Base-by-base conservation (phyloP, 2,888 invertebrate species). In the Ophonus ardosiacus region DNA sequence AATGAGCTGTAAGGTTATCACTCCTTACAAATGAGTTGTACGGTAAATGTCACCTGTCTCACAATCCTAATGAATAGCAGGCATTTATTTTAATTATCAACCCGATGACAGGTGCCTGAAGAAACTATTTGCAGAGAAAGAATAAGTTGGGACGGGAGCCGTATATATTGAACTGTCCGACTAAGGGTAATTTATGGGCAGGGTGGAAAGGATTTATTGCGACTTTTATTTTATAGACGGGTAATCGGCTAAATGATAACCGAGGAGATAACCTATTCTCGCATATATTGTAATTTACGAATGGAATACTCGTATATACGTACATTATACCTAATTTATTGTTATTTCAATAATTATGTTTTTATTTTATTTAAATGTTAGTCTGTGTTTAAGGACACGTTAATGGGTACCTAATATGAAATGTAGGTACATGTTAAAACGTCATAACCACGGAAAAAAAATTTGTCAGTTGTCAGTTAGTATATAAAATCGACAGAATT, bases 191-290 rank as follows among this genome's bases (percentile, higher is more conserved):
- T 74, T 74, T 74, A 74, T 74, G 13, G 40, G 17, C 17, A 13
- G 15, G 17, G 21, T 43, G 40, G 18, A 40, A 18, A 18, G 18
- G 71, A 74, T 74, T 74, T 74, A 74, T 74, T 74, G 71, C 15
- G 18, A 74, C 17, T 74, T 74, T 74, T 74, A 74, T 74, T 74
- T 74, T 74, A 74, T 74, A 18, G 71, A 74, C 71, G 71, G 71
- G 71, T 74, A 74, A 74, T 74, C 71, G 71, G 71, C 43, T 74
- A 74, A 74, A 74, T 74, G 71, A 74, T 74, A 51, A 74, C 71
- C 21, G 5, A 1, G 15, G 17, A 10, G 31, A 31, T 43, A 40
- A 6, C 40, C 43, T n/a, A 17, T 18, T 10, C 43, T 68, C 4
- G 43, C 71, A 74, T 43, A 74, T 31, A 31, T 31, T 31, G 31